Evolutionary conservation across 1,140 invertebrate genomes (phyloP).

Genomic region (Papilio glaucus): DNA sequence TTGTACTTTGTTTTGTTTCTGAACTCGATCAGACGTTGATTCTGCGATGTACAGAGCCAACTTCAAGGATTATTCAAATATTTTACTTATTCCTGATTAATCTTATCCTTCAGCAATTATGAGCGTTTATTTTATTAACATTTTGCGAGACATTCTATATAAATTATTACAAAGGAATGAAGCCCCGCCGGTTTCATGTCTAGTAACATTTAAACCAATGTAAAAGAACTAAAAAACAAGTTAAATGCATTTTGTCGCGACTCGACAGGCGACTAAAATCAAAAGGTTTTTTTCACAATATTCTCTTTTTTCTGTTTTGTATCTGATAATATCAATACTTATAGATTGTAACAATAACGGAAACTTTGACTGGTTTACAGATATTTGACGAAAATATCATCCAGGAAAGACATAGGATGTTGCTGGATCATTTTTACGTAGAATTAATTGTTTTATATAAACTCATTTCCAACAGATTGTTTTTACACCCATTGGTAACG

Average conservation of each 20-base stretch:
- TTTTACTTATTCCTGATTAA: not conserved
- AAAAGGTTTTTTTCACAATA: not conserved
- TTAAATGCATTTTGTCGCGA: constrained; percentile 3
- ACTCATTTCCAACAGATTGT: too few relatives aligned
- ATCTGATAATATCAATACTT: constrained; percentile 33
- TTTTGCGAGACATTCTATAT: constrained; percentile 4
- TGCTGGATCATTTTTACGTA: too few relatives aligned
- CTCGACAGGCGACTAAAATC: not conserved
- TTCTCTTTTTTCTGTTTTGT: not conserved
- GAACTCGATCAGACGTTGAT: constrained; percentile 22
- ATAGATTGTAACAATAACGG: too few relatives aligned
- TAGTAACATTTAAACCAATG: constrained; percentile 24
- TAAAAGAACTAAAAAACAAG: constrained; percentile 6
- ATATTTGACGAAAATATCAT: too few relatives aligned
- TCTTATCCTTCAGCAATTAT: constrained; percentile 12
- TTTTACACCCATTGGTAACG: too few relatives aligned
- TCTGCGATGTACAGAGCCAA: not conserved
- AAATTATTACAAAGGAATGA: constrained; percentile 24
- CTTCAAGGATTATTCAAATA: not conserved
- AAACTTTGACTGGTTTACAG: too few relatives aligned
- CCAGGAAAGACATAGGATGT: too few relatives aligned
- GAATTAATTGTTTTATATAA: too few relatives aligned
- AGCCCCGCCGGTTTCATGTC: not conserved
- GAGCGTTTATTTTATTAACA: not conserved
- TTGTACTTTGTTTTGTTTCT: not conserved